Conservation (phyloP, 37 sponge, comb jelly and placozoan genomes). For the Bolinopsis microptera region DNA sequence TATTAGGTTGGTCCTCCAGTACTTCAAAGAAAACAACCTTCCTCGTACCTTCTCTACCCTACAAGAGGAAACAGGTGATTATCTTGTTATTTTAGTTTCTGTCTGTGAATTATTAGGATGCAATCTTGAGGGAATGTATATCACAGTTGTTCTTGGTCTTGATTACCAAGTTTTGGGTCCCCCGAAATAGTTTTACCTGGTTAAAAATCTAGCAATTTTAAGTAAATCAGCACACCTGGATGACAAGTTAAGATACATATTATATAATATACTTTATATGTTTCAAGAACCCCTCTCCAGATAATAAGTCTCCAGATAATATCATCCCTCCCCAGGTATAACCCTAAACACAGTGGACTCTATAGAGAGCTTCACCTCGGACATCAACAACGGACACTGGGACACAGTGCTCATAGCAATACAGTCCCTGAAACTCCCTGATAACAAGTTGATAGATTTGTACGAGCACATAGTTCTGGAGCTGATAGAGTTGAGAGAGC, state of each 20-base stretch:
- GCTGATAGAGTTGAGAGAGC: conserved; percentile 94
- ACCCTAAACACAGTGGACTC: conserved; percentile 97
- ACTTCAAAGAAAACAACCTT: conserved; percentile 94
- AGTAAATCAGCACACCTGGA: too few relatives aligned
- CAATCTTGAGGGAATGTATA: too few relatives aligned
- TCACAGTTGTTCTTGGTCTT: too few relatives aligned
- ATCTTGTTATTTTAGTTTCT: not conserved
- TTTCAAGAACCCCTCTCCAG: too few relatives aligned
- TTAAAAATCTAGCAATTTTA: too few relatives aligned
- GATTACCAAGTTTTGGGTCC: too few relatives aligned
- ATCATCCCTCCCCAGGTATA: conserved; percentile 66
- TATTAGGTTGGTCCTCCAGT: conserved; percentile 89
- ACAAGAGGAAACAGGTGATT: conserved; percentile 72
- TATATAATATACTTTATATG: too few relatives aligned
- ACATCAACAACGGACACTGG: conserved; percentile 99
- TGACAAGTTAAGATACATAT: too few relatives aligned
- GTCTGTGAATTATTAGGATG: too few relatives aligned
- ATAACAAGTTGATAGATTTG: conserved; percentile 73
- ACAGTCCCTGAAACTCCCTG: conserved; percentile 93
- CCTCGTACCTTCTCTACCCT: conserved; percentile 82
- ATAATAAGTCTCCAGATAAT: too few relatives aligned
- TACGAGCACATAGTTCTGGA: conserved; percentile 85
- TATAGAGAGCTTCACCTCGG: conserved; percentile 93
- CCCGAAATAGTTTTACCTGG: too few relatives aligned
- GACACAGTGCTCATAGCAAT: conserved; percentile 92